Evolutionary conservation across 2,888 invertebrate species (phyloP).

Genomic region (Neoaliturus tenellus): DNA sequence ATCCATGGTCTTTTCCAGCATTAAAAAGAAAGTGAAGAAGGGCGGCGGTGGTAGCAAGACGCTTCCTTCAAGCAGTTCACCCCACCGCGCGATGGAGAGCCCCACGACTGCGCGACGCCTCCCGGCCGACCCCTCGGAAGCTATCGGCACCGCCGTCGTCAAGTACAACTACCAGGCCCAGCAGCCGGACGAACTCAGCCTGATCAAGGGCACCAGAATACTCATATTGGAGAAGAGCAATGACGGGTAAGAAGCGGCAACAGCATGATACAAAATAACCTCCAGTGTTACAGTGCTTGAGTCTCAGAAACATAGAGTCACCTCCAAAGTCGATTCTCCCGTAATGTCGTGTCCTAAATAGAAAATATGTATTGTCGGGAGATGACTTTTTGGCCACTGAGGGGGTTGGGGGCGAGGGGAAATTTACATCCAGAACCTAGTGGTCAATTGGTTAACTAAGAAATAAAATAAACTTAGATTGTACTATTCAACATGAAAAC

Average conservation of each 20-base stretch:
- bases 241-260: constrained; percentile 84
- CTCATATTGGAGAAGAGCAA: constrained; percentile 98
- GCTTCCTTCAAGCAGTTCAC: constrained; percentile 89
- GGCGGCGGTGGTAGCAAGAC: constrained; percentile 89
- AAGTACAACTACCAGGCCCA: constrained; percentile 98
- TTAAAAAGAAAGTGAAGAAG: constrained; percentile 91
- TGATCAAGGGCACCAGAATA: constrained; percentile 96
- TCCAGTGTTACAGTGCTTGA: neutral
- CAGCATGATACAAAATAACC: neutral
- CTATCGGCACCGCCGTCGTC: constrained; percentile 91
- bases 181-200: constrained; percentile 95
- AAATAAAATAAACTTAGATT: too few relatives aligned
- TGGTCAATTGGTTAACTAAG: too few relatives aligned
- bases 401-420: too few relatives aligned
- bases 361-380: too few relatives aligned
- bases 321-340: too few relatives aligned
- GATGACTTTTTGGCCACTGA: too few relatives aligned
- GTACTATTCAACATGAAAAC: too few relatives aligned
- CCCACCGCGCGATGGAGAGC: constrained; percentile 83
- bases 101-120: constrained; percentile 84
- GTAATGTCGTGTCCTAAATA: too few relatives aligned
- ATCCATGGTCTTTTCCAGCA: constrained; percentile 78
- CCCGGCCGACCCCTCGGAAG: constrained; percentile 90
- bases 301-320: too few relatives aligned
- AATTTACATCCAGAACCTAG: too few relatives aligned